Evolutionary conservation across 2,888 invertebrate species (phyloP).

Genomic region (Leptothorax acervorum): DNA sequence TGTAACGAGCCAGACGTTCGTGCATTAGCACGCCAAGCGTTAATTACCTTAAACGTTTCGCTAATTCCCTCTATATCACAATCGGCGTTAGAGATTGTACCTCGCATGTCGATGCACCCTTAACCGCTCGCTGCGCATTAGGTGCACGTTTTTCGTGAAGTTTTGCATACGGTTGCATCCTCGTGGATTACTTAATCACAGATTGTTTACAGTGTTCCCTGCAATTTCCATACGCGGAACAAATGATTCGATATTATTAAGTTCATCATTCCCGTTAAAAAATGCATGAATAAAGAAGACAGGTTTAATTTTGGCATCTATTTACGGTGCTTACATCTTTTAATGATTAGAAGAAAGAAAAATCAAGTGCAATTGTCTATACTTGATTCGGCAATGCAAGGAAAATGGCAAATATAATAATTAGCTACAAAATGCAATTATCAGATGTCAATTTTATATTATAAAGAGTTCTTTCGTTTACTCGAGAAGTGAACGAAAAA

Average conservation of each 20-base stretch:
- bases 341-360: too few relatives aligned
- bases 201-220: background rate
- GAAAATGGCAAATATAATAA: too few relatives aligned
- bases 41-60: conserved; percentile 54
- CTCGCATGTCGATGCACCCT: conserved; percentile 12
- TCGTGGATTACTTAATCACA: background rate
- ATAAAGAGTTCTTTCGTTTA: too few relatives aligned
- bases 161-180: background rate
- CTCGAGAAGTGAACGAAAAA: too few relatives aligned
- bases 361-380: too few relatives aligned
- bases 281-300: background rate
- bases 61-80: conserved; percentile 24
- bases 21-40: conserved; percentile 40
- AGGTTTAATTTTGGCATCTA: too few relatives aligned
- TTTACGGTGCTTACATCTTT: too few relatives aligned
- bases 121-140: background rate
- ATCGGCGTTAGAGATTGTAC: conserved; percentile 12
- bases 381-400: too few relatives aligned
- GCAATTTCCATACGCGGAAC: background rate
- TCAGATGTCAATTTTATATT: too few relatives aligned
- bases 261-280: too few relatives aligned
- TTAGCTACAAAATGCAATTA: too few relatives aligned
- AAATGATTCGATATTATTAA: background rate
- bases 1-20: conserved; percentile 44
- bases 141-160: background rate